These are phyloP conservation scores for Macrotus californicus DNA, from an alignment of 2,113 vertebrate species.

Conservation along the genomic window DNA sequence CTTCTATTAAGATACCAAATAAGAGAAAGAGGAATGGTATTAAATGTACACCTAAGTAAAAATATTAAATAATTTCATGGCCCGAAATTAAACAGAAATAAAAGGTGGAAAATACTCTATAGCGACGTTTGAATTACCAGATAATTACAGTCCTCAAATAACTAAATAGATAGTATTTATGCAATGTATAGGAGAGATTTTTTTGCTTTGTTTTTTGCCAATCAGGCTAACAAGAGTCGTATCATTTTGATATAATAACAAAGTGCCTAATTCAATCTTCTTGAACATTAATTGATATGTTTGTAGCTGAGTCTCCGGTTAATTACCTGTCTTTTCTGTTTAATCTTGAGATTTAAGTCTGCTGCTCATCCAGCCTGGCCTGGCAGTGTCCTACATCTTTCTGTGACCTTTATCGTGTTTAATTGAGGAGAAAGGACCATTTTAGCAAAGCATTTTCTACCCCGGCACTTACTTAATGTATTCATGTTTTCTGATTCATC, in stretches of 20 bases:
- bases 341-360: conserved; percentile 45
- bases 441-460: conserved; percentile 14
- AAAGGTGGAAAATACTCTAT: background rate
- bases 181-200: background rate
- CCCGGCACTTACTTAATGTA: conserved; percentile 38
- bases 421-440: background rate
- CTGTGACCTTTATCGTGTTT: conserved; percentile 41
- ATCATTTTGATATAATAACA: conserved; percentile 46
- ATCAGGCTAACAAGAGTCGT: background rate
- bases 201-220: background rate
- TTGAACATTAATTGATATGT: conserved; percentile 28
- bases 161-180: background rate
- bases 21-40: background rate
- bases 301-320: conserved; percentile 18
- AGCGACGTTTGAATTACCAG: conserved; percentile 2
- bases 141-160: conserved; percentile 13
- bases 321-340: conserved; percentile 49
- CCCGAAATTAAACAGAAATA: conserved; percentile 22
- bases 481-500: conserved; percentile 37
- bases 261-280: conserved; percentile 14
- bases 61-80: background rate
- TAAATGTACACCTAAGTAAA: background rate
- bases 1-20: background rate
- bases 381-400: background rate
- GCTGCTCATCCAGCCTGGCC: conserved; percentile 20